Conservation (phyloP, 2,888 invertebrate genomes). For the Drosophila austrosaltans region DNA sequence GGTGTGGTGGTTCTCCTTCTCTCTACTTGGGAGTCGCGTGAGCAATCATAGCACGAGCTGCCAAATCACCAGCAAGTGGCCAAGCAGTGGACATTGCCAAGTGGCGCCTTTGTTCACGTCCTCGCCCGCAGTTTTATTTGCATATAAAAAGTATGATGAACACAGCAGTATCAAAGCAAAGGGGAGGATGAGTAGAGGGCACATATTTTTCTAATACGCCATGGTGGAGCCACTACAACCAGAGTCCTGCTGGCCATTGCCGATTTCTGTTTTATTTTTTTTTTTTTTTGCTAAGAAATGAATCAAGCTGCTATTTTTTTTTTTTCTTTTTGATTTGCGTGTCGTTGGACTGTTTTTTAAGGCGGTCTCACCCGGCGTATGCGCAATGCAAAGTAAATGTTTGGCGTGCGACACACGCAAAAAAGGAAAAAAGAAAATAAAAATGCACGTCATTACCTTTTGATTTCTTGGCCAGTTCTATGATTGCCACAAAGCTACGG, state of each 20-base stretch:
- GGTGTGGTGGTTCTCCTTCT: constrained; percentile 12
- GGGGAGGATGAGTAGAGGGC: background rate
- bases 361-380: constrained; percentile 54
- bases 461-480: constrained; percentile 51
- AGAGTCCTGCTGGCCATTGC: constrained; percentile 38
- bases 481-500: constrained; percentile 28
- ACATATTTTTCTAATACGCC: constrained; percentile 41
- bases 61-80: constrained; percentile 59
- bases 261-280: constrained; percentile 49
- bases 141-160: constrained; percentile 64
- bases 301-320: constrained; percentile 56
- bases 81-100: constrained; percentile 46
- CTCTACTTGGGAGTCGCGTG: constrained; percentile 58
- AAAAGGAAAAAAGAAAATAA: constrained; percentile 51
- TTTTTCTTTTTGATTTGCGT: constrained; percentile 59
- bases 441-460: constrained; percentile 76
- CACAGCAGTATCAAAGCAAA: background rate
- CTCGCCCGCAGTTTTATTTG: constrained; percentile 60
- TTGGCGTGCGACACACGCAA: constrained; percentile 62
- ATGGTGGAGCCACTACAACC: constrained; percentile 32
- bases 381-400: constrained; percentile 63
- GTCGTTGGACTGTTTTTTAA: constrained; percentile 36
- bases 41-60: constrained; percentile 62
- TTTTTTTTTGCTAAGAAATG: constrained; percentile 62
- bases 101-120: constrained; percentile 58